These are phyloP conservation scores for Callorhinus ursinus DNA, from an alignment of 2,113 vertebrate genomes.

Conservation along the genomic window DNA sequence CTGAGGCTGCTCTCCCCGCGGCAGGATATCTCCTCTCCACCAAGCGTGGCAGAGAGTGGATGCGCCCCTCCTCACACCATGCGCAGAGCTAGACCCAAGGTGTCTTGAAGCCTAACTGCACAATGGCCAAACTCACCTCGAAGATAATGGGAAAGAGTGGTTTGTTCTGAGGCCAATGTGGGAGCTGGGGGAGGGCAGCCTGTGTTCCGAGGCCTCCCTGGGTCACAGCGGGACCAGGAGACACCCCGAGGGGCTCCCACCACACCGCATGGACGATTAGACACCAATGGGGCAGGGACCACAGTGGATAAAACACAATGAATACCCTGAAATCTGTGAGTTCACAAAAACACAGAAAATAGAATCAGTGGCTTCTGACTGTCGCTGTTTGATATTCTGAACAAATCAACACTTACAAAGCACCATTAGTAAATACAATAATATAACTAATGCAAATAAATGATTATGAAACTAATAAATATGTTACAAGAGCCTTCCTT, in stretches of 20 bases:
- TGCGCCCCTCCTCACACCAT: no score
- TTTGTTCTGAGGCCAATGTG: not conserved
- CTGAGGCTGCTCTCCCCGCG: no score
- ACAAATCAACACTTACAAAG: not conserved
- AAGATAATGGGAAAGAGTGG: not conserved
- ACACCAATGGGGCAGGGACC: not conserved
- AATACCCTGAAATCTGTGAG: fast-evolving
- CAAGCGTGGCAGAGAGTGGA: no score
- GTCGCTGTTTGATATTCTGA: not conserved
- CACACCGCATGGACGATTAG: not conserved
- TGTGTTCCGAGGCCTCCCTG: fast-evolving
- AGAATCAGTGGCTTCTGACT: not conserved
- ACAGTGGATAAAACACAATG: fast-evolving
- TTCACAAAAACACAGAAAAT: fast-evolving
- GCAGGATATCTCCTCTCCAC: no score
- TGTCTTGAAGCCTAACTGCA: fast-evolving
- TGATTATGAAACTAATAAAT: fast-evolving
- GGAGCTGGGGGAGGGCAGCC: not conserved
- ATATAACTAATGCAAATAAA: not conserved
- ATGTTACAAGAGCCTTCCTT: not conserved
- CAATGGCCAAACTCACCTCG: no score
- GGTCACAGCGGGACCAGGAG: not conserved
- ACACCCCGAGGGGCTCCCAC: not conserved
- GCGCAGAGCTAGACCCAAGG: not conserved
- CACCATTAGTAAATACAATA: not conserved